phyloP scores from a whole-genome alignment of 2,113 vertebrate genomes.

The Varanus salvator region DNA sequence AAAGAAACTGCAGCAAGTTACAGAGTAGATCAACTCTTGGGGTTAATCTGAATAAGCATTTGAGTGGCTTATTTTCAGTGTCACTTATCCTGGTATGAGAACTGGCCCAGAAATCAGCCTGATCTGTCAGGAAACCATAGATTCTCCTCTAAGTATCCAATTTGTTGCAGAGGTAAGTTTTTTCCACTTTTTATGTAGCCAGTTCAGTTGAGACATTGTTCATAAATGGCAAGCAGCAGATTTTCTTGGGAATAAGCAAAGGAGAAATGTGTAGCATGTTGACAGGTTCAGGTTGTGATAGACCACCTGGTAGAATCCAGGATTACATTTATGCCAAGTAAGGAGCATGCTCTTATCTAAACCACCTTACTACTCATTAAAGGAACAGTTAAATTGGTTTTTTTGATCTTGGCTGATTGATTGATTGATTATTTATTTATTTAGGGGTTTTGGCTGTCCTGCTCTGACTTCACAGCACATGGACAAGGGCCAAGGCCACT shows the following conservation, averaged over 20 bases:
- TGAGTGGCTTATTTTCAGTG: no score
- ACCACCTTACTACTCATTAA: background rate
- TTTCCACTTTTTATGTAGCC: background rate
- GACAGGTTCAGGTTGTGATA: background rate
- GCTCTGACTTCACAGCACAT: no score
- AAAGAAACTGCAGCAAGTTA: no score
- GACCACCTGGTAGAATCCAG: background rate
- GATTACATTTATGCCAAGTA: background rate
- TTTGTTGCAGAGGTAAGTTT: background rate
- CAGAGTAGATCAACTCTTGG: no score
- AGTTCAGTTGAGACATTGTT: background rate
- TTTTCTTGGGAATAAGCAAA: background rate
- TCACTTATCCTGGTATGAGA: no score
- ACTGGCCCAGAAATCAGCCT: no score
- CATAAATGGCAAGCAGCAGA: background rate
- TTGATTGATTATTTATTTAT: no score
- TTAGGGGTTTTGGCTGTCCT: no score
- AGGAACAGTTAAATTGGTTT: background rate
- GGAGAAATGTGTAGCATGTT: background rate
- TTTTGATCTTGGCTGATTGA: background rate
- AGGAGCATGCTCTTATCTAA: background rate
- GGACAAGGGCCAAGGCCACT: no score
- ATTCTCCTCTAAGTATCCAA: background rate
- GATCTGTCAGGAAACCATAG: background rate
- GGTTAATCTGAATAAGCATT: no score